Conservation (phyloP, 2,888 invertebrate species). For the Scotopteryx bipunctaria region DNA sequence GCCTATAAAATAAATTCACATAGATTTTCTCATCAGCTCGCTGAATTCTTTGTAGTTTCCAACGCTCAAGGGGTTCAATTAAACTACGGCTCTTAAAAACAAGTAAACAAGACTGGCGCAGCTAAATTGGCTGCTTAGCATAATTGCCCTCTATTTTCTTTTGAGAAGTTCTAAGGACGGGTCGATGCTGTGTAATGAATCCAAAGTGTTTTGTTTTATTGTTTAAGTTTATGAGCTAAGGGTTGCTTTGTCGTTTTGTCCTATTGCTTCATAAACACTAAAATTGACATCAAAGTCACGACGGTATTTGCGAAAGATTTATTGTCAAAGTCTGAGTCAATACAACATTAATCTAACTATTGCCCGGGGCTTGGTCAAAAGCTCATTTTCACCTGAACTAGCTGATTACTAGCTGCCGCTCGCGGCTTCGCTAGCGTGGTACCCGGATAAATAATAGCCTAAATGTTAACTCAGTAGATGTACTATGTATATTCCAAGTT, state of each 20-base stretch:
- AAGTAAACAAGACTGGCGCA: conserved; percentile 55
- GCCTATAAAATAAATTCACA: not conserved
- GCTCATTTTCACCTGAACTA: too few species aligned
- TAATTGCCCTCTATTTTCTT: conserved; percentile 64
- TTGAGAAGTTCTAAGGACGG: conserved; percentile 54
- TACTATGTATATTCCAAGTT: too few species aligned
- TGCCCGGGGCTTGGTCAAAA: too few species aligned
- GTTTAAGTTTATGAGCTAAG: conserved; percentile 31
- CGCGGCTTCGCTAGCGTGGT: too few species aligned
- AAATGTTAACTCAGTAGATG: too few species aligned
- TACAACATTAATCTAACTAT: not conserved
- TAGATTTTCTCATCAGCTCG: conserved; percentile 1
- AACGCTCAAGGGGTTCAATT: conserved; percentile 52
- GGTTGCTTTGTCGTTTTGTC: conserved; percentile 12
- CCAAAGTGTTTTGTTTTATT: conserved; percentile 35
- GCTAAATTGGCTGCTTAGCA: conserved; percentile 63
- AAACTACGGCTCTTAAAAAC: conserved; percentile 58
- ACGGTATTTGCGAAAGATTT: not conserved
- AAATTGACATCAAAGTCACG: not conserved
- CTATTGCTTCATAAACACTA: conserved; percentile 2
- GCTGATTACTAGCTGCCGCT: too few species aligned
- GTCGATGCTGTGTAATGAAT: conserved; percentile 38
- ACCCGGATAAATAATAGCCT: too few species aligned
- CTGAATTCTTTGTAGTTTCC: conserved; percentile 23
- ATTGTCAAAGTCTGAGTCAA: not conserved